Percentiles rank a stretch among this genome's conserved stretches.
phyloP scores from a whole-genome alignment of 2,797 vertebrate genomes.

The Carduelis carduelis region DNA sequence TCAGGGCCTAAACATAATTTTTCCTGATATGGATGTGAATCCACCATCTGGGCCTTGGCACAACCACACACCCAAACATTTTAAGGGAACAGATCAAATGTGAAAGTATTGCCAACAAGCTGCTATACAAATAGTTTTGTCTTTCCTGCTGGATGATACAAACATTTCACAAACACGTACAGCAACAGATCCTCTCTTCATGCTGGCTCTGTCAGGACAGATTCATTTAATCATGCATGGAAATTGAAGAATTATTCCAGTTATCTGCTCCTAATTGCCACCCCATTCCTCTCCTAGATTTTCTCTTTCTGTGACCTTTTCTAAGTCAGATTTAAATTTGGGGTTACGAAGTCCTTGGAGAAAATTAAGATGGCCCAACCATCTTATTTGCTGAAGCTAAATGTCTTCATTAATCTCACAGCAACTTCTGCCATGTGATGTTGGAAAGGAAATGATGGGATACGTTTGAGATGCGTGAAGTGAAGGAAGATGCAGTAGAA shows the following conservation, averaged over 20 bases:
- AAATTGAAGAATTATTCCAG: constrained; percentile 56
- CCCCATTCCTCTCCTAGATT: neutral
- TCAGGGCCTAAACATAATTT: neutral
- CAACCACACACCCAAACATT: neutral
- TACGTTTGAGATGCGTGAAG: neutral
- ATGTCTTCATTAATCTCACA: constrained; percentile 4
- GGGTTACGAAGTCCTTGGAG: neutral
- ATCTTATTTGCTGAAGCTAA: neutral
- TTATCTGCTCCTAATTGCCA: constrained; percentile 42
- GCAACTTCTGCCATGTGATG: neutral
- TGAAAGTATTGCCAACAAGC: neutral
- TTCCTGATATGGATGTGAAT: neutral
- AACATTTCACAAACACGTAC: neutral
- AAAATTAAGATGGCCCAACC: neutral
- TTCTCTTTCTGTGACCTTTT: constrained; percentile 12
- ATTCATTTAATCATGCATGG: constrained; percentile 38
- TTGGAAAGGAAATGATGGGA: neutral
- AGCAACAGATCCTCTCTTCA: neutral
- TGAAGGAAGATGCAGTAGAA: neutral
- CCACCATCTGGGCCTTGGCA: neutral
- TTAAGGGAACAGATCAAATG: neutral
- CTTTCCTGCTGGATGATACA: neutral
- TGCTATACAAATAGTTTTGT: neutral
- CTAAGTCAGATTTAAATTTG: neutral
- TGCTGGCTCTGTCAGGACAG: neutral